These are phyloP conservation scores for Hirtodrosophila trivittata DNA, from an alignment of 2,888 invertebrate species.

Conservation along the genomic window DNA sequence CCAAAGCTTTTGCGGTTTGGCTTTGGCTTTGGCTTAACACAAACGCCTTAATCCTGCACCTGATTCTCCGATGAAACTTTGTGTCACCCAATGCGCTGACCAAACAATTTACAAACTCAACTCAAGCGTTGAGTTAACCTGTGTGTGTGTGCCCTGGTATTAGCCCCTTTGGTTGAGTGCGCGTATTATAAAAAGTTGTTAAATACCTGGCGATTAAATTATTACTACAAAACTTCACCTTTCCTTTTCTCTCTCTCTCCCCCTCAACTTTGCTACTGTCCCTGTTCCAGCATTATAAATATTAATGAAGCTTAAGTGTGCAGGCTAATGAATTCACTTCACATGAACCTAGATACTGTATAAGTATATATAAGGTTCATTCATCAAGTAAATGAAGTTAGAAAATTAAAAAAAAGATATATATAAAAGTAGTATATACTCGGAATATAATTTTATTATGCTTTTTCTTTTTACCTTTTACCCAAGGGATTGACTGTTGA, in stretches of 20 bases:
- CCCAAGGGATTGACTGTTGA: neutral
- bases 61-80: constrained; percentile 11
- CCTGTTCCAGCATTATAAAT: constrained; percentile 51
- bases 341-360: constrained; percentile 32
- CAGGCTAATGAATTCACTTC: constrained; percentile 53
- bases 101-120: constrained; percentile 53
- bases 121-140: constrained; percentile 29
- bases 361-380: constrained; percentile 36
- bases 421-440: neutral
- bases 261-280: neutral
- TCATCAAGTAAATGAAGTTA: constrained; percentile 68
- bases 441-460: too few relatives aligned
- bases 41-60: neutral
- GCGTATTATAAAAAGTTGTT: constrained; percentile 46
- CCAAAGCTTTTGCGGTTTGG: constrained; percentile 64
- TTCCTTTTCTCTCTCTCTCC: neutral
- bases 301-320: constrained; percentile 68
- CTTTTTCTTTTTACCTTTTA: too few relatives aligned
- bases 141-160: neutral
- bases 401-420: too few relatives aligned
- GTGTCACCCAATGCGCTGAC: constrained; percentile 32
- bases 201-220: constrained; percentile 57
- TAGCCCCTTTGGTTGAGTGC: constrained; percentile 18
- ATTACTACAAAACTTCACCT: constrained; percentile 37
- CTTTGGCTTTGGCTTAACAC: constrained; percentile 11